phyloP scores from a whole-genome alignment of 2,888 invertebrate species.

The Chrysolina oricalcia region DNA sequence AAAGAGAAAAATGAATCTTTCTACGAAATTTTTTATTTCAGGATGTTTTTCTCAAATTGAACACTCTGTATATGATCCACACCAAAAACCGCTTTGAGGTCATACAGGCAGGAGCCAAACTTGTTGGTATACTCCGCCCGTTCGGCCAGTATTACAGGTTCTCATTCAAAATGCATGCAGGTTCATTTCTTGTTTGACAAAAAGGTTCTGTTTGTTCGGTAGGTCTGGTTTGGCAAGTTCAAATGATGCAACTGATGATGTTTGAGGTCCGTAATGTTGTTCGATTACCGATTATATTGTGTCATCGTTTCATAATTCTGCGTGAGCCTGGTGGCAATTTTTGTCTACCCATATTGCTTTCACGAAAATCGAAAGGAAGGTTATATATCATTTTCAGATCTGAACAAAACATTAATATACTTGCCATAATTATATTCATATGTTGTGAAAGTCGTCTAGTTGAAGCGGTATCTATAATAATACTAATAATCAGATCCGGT shows the following conservation, averaged over 20 bases:
- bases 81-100: too few species aligned
- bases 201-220: conserved; percentile 17
- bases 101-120: too few species aligned
- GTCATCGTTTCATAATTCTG: conserved; percentile 14
- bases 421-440: conserved; percentile 21
- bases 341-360: conserved; percentile 21
- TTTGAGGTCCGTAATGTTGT: conserved; percentile 1
- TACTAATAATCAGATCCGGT: conserved; percentile 20
- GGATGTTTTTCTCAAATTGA: too few species aligned
- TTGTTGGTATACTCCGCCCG: too few species aligned
- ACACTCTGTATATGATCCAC: too few species aligned
- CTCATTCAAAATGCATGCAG: not conserved
- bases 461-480: conserved; percentile 23
- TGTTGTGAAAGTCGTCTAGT: conserved; percentile 24
- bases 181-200: conserved; percentile 21
- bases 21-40: too few species aligned
- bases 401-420: conserved; percentile 8
- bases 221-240: conserved; percentile 19
- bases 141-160: not conserved
- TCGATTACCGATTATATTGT: conserved; percentile 12
- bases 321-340: conserved; percentile 15
- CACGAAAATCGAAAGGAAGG: conserved; percentile 24
- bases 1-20: too few species aligned
- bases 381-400: conserved; percentile 5
- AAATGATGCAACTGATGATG: conserved; percentile 24